Conservation (phyloP, 1,140 invertebrate genomes). For the Physella acuta region DNA sequence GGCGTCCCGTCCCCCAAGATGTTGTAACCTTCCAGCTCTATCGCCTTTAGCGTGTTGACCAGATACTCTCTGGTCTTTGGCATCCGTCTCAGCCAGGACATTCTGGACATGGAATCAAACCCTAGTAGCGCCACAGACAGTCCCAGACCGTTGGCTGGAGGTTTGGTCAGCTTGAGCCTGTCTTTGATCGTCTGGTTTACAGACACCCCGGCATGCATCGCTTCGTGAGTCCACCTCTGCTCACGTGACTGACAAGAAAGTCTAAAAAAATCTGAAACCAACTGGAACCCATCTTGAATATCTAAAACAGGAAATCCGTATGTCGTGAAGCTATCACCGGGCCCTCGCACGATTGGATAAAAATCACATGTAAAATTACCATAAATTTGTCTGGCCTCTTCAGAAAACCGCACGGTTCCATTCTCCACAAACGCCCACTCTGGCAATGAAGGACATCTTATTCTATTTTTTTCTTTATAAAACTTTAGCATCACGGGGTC, state of each 20-base stretch:
- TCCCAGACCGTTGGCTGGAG: constrained; percentile 53
- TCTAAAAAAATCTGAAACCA: constrained; percentile 46
- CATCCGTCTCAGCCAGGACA: constrained; percentile 82
- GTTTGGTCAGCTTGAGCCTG: constrained; percentile 1
- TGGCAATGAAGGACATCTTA: constrained; percentile 65
- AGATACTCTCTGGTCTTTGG: constrained; percentile 80
- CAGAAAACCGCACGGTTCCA: constrained; percentile 36
- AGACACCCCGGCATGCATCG: constrained; percentile 47
- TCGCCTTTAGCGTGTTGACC: constrained; percentile 69
- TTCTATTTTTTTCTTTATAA: constrained; percentile 65
- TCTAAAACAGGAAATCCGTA: constrained; percentile 21
- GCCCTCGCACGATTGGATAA: constrained; percentile 35
- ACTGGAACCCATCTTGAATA: constrained; percentile 33
- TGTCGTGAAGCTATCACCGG: constrained; percentile 28
- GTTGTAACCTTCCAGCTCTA: constrained; percentile 81
- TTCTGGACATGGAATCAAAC: constrained; percentile 85
- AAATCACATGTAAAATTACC: constrained; percentile 42
- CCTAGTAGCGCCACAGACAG: constrained; percentile 85
- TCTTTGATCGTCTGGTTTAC: constrained; percentile 28
- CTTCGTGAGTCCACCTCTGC: constrained; percentile 39
- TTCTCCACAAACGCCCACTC: constrained; percentile 41
- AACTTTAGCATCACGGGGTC: constrained; percentile 72
- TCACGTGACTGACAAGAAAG: constrained; percentile 36
- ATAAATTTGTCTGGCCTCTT: constrained; percentile 25
- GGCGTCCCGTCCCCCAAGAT: constrained; percentile 93